Evolutionary conservation across 2,888 invertebrate genomes (phyloP).

Genomic region (Saturnia japonica): DNA sequence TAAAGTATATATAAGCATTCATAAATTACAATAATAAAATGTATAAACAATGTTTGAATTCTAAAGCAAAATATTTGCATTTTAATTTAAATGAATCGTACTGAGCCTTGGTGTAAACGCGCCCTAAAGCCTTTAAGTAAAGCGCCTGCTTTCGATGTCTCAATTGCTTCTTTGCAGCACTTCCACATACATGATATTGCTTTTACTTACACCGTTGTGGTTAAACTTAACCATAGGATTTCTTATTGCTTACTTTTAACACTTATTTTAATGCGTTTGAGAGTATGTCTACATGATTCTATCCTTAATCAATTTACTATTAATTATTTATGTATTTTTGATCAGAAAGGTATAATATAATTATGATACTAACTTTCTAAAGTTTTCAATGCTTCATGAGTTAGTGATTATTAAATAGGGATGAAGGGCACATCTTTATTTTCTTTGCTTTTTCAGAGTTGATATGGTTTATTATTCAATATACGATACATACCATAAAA

Average conservation of each 20-base stretch:
- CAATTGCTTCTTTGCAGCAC: constrained; percentile 57
- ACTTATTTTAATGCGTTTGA: constrained; percentile 7
- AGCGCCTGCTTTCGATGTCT: constrained; percentile 35
- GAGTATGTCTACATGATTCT: not conserved
- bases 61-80: not conserved
- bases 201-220: constrained; percentile 43
- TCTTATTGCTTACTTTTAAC: constrained; percentile 5
- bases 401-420: no score
- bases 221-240: constrained; percentile 3
- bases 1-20: no score
- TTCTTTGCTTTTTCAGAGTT: not conserved
- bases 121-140: constrained; percentile 37
- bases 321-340: not conserved
- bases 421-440: not conserved
- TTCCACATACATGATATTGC: constrained; percentile 55
- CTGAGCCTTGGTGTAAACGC: constrained; percentile 28
- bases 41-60: not conserved
- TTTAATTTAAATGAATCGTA: constrained; percentile 8
- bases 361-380: no score
- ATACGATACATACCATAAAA: not conserved
- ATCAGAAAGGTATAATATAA: not conserved
- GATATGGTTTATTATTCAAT: not conserved
- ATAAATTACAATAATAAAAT: no score
- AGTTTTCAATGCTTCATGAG: no score
- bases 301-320: not conserved